Base-by-base conservation (phyloP, 2,797 vertebrate species). In the Scleropages formosus region DNA sequence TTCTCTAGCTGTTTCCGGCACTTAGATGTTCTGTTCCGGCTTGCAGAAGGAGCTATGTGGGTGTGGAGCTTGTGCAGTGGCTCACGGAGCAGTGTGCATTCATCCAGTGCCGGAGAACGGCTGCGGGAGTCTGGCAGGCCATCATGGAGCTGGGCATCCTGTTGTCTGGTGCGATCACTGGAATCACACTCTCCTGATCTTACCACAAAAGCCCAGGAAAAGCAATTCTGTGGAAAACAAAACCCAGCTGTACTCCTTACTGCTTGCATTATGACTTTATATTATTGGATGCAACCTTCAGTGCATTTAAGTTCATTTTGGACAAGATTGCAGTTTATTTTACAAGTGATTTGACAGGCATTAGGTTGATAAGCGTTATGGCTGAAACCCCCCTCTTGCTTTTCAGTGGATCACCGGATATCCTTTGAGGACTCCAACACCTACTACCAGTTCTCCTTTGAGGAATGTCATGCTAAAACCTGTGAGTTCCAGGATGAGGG, bases 391-490 rank as follows among this genome's bases (percentile, higher is more conserved):
- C n/a, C n/a, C n/a, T n/a, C 16, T 53, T 80, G 20, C 80, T 58
- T 82, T 65, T 83, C 87, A 94, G 93, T 93, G 89, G 94, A 94
- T 82, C 91, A 89, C 71, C 91, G 92, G 74, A 80, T 90, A 0
- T 88, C 82, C 77, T 95, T 95, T 83, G 92, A 93, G 86, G 94
- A 95, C 70, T 85, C 83, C 71, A 87, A 91, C 10, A 82, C 88
- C 58, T 91, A 93, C 88, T 95, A 95, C 82, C 94, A 95, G 85
- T 95, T 95, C 82, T 94, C 93, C n/a, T 90, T 90, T 0, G 93
- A 95, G 73, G 93, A 95, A 81, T 95, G 93, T 66, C 91, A 89
- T 72, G 90, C 91, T 65, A 81, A 91, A 62, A 92, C 88, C 87
- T 95, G 94, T 87, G 91, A 94, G 84, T 94, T 91, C 78, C 90